Evolutionary conservation across 2,797 vertebrate genomes (phyloP).

Genomic region (Falco rusticolus): DNA sequence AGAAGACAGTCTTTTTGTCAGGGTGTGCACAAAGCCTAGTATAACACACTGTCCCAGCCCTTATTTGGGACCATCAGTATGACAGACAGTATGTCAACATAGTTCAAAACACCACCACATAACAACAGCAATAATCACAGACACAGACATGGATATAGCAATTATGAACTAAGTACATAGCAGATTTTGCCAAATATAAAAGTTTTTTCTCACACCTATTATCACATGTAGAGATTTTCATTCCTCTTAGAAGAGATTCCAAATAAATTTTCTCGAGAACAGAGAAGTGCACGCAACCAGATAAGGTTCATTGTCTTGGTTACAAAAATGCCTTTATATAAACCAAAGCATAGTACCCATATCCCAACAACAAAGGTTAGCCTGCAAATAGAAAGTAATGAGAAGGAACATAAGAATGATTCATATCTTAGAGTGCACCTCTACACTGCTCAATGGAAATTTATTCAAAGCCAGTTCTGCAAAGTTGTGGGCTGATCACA

Average conservation of each 20-base stretch:
- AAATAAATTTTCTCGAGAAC: not conserved
- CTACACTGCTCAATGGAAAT: not conserved
- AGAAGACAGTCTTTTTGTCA: not conserved
- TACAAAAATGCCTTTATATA: not conserved
- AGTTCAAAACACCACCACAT: not conserved
- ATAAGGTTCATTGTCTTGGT: not conserved
- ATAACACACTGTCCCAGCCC: not conserved
- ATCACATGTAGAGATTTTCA: not conserved
- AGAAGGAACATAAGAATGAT: not conserved
- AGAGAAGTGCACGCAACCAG: not conserved
- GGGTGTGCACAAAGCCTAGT: not conserved
- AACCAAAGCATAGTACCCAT: not conserved
- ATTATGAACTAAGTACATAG: not conserved
- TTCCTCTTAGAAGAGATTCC: not conserved
- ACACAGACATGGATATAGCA: not conserved
- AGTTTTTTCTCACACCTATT: not conserved
- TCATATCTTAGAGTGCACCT: not conserved
- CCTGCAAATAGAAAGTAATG: not conserved
- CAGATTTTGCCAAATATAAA: not conserved
- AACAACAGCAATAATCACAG: not conserved
- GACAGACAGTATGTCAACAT: not conserved
- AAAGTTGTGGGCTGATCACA: not conserved
- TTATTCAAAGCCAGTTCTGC: not conserved
- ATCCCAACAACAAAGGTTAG: not conserved
- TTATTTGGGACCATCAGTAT: not conserved